Conservation (phyloP, 2,113 vertebrate species). For the Seriola dumerili region DNA sequence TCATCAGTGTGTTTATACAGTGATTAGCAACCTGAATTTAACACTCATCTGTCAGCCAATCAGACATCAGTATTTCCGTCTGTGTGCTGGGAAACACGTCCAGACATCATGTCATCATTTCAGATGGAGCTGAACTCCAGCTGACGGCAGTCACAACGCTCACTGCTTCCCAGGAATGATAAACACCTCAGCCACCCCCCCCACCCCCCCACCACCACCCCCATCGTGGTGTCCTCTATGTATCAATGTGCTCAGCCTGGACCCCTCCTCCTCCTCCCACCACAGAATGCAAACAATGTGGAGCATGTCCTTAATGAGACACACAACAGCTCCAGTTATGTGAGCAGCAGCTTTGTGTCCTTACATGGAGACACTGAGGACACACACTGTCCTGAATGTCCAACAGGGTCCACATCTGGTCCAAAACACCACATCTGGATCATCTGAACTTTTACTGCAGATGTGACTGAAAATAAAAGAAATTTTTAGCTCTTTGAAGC, state of each 20-base stretch:
- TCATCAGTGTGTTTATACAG: too few species aligned
- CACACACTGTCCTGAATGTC: neutral
- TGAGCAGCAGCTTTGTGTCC: slow-evolving; percentile 19
- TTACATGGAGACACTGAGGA: slow-evolving; percentile 18
- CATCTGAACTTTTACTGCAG: too few species aligned
- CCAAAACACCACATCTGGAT: neutral
- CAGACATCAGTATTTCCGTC: too few species aligned
- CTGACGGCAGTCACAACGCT: neutral
- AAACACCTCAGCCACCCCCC: neutral
- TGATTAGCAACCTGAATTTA: too few species aligned
- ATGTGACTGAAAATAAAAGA: too few species aligned
- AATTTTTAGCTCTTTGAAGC: too few species aligned
- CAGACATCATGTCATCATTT: slow-evolving; percentile 36
- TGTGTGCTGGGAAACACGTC: neutral
- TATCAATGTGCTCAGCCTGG: neutral
- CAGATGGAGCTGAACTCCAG: neutral
- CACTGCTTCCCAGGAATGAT: slow-evolving; percentile 5
- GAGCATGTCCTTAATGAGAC: slow-evolving; percentile 7
- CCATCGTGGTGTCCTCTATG: neutral
- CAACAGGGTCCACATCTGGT: neutral
- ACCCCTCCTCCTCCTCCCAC: neutral
- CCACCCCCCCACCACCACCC: neutral
- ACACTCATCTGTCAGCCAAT: too few species aligned
- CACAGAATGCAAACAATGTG: slow-evolving; percentile 48
- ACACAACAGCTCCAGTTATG: neutral